Evolutionary conservation across 1,140 invertebrate species (phyloP).

Genomic region (Listronotus oregonensis): DNA sequence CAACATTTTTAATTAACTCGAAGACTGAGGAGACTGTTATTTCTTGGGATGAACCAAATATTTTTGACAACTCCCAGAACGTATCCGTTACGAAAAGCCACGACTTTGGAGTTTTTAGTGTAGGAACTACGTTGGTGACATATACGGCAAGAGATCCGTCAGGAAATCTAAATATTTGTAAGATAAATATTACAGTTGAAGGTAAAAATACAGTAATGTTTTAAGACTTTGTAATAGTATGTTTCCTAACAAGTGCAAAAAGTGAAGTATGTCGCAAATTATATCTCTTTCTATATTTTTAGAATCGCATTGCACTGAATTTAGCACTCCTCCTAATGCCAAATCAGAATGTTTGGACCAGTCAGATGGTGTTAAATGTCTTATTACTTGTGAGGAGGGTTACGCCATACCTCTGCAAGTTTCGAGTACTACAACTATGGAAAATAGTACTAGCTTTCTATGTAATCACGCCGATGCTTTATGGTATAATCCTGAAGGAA

Average conservation of each 20-base stretch:
- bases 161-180: constrained; percentile 66
- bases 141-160: constrained; percentile 66
- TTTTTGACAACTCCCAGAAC: constrained; percentile 70
- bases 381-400: constrained; percentile 64
- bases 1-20: constrained; percentile 59
- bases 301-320: constrained; percentile 64
- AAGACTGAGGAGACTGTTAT: constrained; percentile 54
- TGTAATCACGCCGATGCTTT: constrained; percentile 46
- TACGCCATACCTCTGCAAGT: constrained; percentile 60
- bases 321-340: constrained; percentile 64
- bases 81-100: constrained; percentile 53
- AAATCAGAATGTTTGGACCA: constrained; percentile 60
- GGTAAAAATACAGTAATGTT: constrained; percentile 54
- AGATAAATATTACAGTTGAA: constrained; percentile 67
- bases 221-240: too few species aligned
- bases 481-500: constrained; percentile 52
- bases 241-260: too few species aligned
- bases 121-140: constrained; percentile 63
- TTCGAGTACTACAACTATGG: constrained; percentile 13
- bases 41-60: constrained; percentile 69
- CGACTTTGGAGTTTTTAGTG: constrained; percentile 60
- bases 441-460: constrained; percentile 43
- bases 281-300: constrained; percentile 18
- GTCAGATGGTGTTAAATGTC: constrained; percentile 60
- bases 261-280: too few species aligned